Base-by-base conservation (phyloP, 2,113 vertebrate genomes). In the Barbus barbus region DNA sequence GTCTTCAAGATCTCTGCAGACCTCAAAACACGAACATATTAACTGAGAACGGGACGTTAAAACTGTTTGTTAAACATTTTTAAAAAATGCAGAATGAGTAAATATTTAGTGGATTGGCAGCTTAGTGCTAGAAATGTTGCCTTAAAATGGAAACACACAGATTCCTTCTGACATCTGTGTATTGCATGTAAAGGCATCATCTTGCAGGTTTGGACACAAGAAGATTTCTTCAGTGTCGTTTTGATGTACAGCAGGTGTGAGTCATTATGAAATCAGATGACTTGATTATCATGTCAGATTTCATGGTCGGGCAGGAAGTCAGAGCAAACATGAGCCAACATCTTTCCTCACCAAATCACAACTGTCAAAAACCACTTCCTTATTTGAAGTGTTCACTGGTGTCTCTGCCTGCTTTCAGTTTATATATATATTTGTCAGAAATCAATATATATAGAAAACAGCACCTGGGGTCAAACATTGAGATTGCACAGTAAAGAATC, bases 361-460 rank as follows among this genome's bases (percentile, higher is more conserved):
- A 81, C 78, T 65, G 78, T 67, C 26, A 81, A 65, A 63, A 67
- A 11, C 38, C 78, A 67, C 78, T 67, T 81, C 78, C 78, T 67
- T 28, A 0, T 67, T 22, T 20, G 16, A 51, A 51, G 48, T 3
- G n/a, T 8, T 72, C 22, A 8, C 5, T 24, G 4, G 4, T 26
- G 13, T 18, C 12, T 16, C 16, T 75, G 0, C 5, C 18, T 3
- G 18, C 51, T 56, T 56, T 56, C 18, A 56, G 6, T 20, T 53
- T 20, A 53, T 46, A 13, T 46, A 46, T 46, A 46, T 46, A 36
- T 36, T 4, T 36, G 33, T 33, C 33, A n/a, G n/a, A n/a, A n/a
- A n/a, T n/a, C n/a, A n/a, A n/a, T n/a, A n/a, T n/a, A n/a, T n/a
- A n/a, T n/a, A n/a, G n/a, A n/a, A n/a, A n/a, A n/a, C n/a, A n/a